Evolutionary conservation across 2,797 vertebrate species (phyloP).

Genomic region (Todus mexicanus): DNA sequence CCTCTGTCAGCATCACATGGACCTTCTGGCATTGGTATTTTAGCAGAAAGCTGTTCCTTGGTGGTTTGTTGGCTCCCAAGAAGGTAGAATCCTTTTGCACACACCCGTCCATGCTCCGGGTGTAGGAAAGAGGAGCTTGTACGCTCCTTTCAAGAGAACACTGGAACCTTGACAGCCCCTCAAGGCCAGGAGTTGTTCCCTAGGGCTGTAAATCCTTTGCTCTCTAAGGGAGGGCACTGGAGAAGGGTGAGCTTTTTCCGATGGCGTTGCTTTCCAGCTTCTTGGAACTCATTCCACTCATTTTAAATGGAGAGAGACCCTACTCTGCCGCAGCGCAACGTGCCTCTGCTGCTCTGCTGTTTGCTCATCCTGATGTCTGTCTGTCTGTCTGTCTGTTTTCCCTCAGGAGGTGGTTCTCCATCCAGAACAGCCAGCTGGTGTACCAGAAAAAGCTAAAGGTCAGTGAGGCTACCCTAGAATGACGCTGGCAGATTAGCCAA

Average conservation of each 20-base stretch:
- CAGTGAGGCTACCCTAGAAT: background rate
- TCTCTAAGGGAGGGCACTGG: background rate
- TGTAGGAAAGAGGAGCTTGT: background rate
- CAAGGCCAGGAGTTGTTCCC: background rate
- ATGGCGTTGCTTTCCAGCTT: background rate
- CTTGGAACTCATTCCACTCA: background rate
- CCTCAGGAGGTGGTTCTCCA: conserved; percentile 95
- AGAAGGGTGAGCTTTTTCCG: background rate
- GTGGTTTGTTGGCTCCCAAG: background rate
- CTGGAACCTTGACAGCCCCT: background rate
- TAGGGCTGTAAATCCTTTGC: background rate
- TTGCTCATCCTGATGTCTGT: background rate
- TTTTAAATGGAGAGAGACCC: background rate
- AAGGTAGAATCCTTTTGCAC: background rate
- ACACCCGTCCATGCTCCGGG: fast-evolving
- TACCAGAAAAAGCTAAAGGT: conserved; percentile 99
- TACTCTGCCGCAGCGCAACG: background rate
- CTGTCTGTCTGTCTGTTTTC: background rate
- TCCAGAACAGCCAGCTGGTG: conserved; percentile 98
- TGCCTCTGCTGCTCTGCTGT: background rate
- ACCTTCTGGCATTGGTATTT: background rate
- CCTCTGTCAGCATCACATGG: background rate
- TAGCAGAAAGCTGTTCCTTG: background rate
- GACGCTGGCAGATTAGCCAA: background rate
- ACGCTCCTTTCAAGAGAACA: too few species aligned